A percentile compares a stretch with the other conserved stretches of the same genome.
Conservation (phyloP, 2,797 vertebrate genomes). For the Cyprinella venusta region DNA sequence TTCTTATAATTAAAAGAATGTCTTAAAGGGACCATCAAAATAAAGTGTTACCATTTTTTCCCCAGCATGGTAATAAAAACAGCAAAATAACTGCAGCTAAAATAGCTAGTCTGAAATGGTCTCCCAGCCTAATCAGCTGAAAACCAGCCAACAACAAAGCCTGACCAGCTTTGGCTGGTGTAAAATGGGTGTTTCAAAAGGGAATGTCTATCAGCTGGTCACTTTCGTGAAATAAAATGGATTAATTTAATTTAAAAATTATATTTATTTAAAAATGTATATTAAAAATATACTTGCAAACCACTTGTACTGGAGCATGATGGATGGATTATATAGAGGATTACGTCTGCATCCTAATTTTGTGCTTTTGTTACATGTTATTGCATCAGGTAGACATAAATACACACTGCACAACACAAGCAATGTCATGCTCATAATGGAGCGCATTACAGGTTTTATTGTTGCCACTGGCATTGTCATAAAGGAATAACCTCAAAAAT, state of each 20-base stretch:
- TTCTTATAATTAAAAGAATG: too few relatives aligned
- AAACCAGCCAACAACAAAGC: background rate
- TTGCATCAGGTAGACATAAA: slow-evolving; percentile 2
- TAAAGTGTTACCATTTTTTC: too few relatives aligned
- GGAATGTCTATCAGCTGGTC: background rate
- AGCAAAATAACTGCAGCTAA: too few relatives aligned
- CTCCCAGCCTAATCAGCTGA: background rate
- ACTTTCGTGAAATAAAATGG: background rate
- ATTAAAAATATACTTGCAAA: background rate
- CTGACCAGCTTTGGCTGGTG: background rate
- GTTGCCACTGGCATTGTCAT: background rate
- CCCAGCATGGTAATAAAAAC: too few relatives aligned
- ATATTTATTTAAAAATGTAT: background rate
- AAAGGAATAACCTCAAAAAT: background rate
- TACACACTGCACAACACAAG: background rate
- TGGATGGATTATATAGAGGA: background rate
- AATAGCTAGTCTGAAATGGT: too few relatives aligned
- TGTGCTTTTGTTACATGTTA: background rate
- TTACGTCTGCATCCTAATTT: background rate
- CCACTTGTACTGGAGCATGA: background rate
- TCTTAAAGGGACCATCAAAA: too few relatives aligned
- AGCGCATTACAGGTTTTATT: background rate
- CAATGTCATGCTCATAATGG: background rate
- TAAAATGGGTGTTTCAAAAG: background rate
- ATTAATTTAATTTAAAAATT: too few relatives aligned